Base-by-base conservation (phyloP, 2,113 vertebrate genomes). In the Oreochromis tanganicae region DNA sequence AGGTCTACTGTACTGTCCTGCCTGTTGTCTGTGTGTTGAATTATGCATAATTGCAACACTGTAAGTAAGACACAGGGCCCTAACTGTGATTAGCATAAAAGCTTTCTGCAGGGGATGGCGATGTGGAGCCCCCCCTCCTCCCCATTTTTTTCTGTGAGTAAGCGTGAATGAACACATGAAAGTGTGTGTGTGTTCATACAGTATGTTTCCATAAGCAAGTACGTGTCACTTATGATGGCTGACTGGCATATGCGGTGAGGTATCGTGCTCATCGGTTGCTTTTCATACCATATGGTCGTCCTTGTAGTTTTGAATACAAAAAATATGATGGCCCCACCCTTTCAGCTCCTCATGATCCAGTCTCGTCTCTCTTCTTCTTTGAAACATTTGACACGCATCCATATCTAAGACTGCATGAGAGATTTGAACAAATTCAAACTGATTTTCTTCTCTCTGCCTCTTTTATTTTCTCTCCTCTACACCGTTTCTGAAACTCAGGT, bases 291-390 rank as follows among this genome's bases (percentile, higher is more conserved):
- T 96, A 95, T 95, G 46, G 93, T 89, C 87, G 7, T 89, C 54
- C 92, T 88, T 95, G 95, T 94, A 96, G 94, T 95, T 96, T 93
- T 90, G 88, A 96, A 96, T 94, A 97, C 96, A 94, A 57, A 6
- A 79, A 84, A 92, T 82, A 86, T 10, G 73, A 54, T 2, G 6
- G 61, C 78, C 82, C 56, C 56, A 66, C 55, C 48, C 24, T 38
- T 78, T 78, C 4, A 78, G 46, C 24, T 19, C 46, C 27, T 52
- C 10, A 11, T n/a, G 17, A 78, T 52, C 71, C 27, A 52, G 17
- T n/a, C 27, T 1, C 2, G 17, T 9, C 27, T 52, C 73, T 34
- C 46, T 78, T 52, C 46, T 52, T 78, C 46, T 78, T 78, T 52
- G 73, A 52, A 52, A 78, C 27, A 78, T 17, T 52, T 78, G 43